Conservation (phyloP, 1,140 invertebrate genomes). For the Apis dorsata region DNA sequence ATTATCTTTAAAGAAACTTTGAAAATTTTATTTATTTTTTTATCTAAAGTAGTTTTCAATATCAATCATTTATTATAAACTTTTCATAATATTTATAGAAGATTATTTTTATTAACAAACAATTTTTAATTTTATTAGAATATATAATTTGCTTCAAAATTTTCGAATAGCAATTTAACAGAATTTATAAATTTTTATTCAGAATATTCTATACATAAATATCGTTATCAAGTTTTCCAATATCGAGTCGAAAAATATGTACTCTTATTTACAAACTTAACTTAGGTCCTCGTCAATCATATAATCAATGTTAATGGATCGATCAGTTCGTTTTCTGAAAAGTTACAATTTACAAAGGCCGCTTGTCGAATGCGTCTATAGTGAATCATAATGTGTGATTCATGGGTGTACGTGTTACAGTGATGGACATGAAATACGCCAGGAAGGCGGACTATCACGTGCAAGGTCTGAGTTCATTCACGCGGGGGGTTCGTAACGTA, state of each 20-base stretch:
- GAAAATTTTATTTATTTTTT: no score
- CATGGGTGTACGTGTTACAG: slow-evolving; percentile 37
- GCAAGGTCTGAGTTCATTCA: slow-evolving; percentile 6
- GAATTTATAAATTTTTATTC: no score
- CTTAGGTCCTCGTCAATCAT: neutral
- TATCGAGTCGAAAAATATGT: neutral
- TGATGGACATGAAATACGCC: slow-evolving; percentile 42
- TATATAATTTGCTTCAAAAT: no score
- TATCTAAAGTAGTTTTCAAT: no score
- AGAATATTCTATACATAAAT: no score
- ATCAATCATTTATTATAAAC: no score
- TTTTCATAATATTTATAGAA: no score
- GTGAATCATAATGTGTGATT: slow-evolving; percentile 53
- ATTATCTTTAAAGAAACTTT: no score
- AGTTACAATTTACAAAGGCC: slow-evolving; percentile 15
- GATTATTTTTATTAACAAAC: no score
- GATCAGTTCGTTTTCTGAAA: neutral
- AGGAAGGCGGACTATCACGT: slow-evolving; percentile 40
- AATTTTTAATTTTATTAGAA: no score
- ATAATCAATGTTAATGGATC: neutral
- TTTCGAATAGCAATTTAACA: no score
- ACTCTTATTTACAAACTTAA: neutral
- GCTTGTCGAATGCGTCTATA: slow-evolving; percentile 4
- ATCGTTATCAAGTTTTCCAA: neutral
- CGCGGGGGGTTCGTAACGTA: slow-evolving; percentile 40